A percentile compares a stretch with the other conserved stretches of the same genome.
Evolutionary conservation across 30 jellyfish, hydroid and myxozoan genomes (phyloP).

Genomic region (Aurelia sp.): DNA sequence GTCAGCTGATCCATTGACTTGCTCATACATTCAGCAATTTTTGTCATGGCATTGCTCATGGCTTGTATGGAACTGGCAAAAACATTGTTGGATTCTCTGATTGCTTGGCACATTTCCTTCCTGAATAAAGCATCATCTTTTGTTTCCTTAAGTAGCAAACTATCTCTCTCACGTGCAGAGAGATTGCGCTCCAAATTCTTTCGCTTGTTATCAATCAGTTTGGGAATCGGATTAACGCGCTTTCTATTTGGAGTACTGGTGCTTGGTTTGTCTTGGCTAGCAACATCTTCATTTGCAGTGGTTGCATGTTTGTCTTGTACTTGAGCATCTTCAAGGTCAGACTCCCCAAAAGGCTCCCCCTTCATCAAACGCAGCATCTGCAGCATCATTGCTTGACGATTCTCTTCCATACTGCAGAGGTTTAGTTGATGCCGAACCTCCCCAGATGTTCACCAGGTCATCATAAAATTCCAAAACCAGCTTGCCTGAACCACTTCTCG

Average conservation of each 20-base stretch:
- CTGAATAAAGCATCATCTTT: slow-evolving; percentile 51
- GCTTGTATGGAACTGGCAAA: slow-evolving; percentile 9
- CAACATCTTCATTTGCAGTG: neutral
- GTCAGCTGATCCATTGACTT: slow-evolving; percentile 38
- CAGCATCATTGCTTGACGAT: slow-evolving; percentile 5
- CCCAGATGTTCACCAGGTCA: no score
- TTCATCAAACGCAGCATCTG: neutral
- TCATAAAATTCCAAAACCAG: no score
- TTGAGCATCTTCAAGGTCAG: neutral
- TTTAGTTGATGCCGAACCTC: no score
- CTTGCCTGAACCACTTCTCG: no score
- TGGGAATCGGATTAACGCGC: slow-evolving; percentile 1
- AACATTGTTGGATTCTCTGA: slow-evolving; percentile 24
- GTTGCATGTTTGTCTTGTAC: neutral
- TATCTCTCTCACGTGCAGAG: slow-evolving; percentile 33
- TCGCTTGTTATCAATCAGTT: slow-evolving; percentile 59
- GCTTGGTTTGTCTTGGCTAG: slow-evolving; percentile 1
- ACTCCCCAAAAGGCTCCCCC: neutral
- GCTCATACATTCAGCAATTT: slow-evolving; percentile 34
- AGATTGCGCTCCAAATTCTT: slow-evolving; percentile 46
- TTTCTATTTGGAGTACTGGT: slow-evolving; percentile 9
- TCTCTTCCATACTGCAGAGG: slow-evolving; percentile 28
- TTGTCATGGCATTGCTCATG: slow-evolving; percentile 32
- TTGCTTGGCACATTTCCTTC: slow-evolving; percentile 40
- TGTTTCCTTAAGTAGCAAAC: slow-evolving; percentile 40